Conservation (phyloP, 2,113 vertebrate species). For the Atrichornis clamosus region DNA sequence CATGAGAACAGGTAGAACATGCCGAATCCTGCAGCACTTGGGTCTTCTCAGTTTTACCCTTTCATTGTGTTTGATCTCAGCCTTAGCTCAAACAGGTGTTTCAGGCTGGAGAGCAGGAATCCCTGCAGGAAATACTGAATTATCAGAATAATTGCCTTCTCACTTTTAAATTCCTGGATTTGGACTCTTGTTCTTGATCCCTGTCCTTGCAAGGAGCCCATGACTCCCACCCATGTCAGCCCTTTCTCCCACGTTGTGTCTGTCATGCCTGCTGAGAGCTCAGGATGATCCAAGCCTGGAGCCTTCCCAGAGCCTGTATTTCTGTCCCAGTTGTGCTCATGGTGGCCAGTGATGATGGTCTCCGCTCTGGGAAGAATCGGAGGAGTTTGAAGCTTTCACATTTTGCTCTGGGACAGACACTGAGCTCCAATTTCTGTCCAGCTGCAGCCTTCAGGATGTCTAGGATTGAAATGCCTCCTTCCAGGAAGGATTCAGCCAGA, state of each 20-base stretch:
- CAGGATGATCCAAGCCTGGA: not conserved
- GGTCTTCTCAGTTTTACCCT: not conserved
- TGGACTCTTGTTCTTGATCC: not conserved
- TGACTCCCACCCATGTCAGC: not conserved
- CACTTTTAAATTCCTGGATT: not conserved
- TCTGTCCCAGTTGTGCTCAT: accelerated
- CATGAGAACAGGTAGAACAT: not conserved
- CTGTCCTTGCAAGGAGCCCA: not conserved
- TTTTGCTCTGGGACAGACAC: not conserved
- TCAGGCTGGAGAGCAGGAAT: not conserved
- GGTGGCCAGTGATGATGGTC: not conserved
- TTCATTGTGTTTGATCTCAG: not conserved
- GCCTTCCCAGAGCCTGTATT: not conserved
- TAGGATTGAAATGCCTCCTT: not conserved
- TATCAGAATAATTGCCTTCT: not conserved
- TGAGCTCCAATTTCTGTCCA: not conserved
- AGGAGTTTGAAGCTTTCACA: not conserved
- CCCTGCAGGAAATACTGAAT: not conserved
- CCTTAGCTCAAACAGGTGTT: not conserved
- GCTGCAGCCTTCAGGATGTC: not conserved
- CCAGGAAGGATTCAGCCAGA: not conserved
- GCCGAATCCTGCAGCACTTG: not conserved
- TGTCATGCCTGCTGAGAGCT: not conserved
- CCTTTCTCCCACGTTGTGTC: not conserved
- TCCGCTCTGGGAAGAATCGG: not conserved